phyloP scores from a whole-genome alignment of 2,113 vertebrate genomes.

The Psilopsiagon aymara region DNA sequence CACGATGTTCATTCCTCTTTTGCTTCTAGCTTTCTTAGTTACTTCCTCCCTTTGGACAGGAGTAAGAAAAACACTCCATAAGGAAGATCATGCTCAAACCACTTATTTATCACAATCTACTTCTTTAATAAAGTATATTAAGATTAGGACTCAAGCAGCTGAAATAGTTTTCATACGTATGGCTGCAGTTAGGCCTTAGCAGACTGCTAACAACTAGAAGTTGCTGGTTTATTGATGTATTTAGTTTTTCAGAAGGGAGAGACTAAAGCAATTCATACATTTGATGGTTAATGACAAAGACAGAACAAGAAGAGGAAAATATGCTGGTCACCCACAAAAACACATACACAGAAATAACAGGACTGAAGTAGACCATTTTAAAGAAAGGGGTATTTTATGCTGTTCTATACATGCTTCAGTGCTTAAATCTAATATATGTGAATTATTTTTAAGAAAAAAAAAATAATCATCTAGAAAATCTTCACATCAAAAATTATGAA shows the following conservation, averaged over 20 bases:
- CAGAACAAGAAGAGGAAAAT: background rate
- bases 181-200: background rate
- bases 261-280: background rate
- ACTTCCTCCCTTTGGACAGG: background rate
- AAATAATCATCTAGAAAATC: background rate
- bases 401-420: background rate
- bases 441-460: background rate
- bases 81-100: background rate
- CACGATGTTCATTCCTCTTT: background rate
- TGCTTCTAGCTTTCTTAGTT: background rate
- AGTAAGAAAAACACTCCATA: background rate
- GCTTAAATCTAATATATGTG: background rate
- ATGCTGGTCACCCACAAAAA: background rate
- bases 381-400: background rate
- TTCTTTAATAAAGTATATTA: background rate
- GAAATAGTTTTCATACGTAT: background rate
- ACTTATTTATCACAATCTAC: background rate
- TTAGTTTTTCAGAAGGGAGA: background rate
- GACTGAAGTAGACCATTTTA: background rate
- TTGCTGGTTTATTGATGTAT: background rate
- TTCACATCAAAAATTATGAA: background rate
- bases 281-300: background rate
- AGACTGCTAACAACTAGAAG: background rate
- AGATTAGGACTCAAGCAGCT: background rate
- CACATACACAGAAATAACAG: background rate